A percentile compares a stretch with the other conserved stretches of the same genome.
Conservation (phyloP, 1,140 invertebrate species). For the Monomorium pharaonis region DNA sequence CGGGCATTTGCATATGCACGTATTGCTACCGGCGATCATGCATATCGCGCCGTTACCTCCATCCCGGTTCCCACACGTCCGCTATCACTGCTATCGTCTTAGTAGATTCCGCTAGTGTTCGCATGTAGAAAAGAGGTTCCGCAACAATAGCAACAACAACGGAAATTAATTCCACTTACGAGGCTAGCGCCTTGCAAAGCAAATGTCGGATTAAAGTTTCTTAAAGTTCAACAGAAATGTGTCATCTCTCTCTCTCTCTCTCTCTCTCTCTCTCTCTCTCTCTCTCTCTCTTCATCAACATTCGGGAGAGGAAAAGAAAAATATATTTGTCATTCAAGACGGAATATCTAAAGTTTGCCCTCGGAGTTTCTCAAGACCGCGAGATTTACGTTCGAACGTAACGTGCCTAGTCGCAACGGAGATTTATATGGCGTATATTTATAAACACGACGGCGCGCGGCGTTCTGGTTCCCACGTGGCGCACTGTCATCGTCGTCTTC, state of each 20-base stretch:
- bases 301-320: not conserved
- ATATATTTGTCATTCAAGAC: not conserved
- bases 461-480: slow-evolving; percentile 13
- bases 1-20: slow-evolving; percentile 31
- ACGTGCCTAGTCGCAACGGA: not conserved
- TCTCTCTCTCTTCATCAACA: not conserved
- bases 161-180: slow-evolving; percentile 65
- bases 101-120: slow-evolving; percentile 6
- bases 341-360: not conserved
- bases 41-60: slow-evolving; percentile 69
- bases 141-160: slow-evolving; percentile 57
- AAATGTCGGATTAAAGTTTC: not conserved
- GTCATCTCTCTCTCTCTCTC: not conserved
- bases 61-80: slow-evolving; percentile 62
- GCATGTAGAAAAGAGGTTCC: not conserved
- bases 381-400: not conserved
- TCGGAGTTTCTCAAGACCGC: not conserved
- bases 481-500: slow-evolving; percentile 19
- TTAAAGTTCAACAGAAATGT: not conserved
- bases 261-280: too few relatives aligned
- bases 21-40: slow-evolving; percentile 47
- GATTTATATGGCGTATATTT: not conserved
- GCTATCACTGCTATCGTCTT: slow-evolving; percentile 54
- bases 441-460: not conserved
- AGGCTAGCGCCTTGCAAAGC: not conserved